Conservation (phyloP, 1,140 invertebrate genomes). For the Uloborus diversus region DNA sequence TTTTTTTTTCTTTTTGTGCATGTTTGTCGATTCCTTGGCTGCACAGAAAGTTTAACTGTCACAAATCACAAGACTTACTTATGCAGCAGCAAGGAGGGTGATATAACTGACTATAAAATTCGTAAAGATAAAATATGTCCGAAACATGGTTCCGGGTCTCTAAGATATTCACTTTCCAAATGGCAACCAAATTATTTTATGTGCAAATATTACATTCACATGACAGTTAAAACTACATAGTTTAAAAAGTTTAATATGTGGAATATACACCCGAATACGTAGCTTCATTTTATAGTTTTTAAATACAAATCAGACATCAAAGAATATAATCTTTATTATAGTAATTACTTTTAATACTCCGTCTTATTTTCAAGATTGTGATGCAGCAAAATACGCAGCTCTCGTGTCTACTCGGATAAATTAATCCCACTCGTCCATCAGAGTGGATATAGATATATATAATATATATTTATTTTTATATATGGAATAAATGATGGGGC, state of each 20-base stretch:
- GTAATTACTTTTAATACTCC: conserved; percentile 45
- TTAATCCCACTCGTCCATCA: conserved; percentile 23
- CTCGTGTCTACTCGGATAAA: conserved; percentile 48
- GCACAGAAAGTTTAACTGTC: conserved; percentile 50
- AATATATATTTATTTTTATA: conserved; percentile 2
- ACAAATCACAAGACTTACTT: conserved; percentile 52
- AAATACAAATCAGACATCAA: conserved; percentile 57
- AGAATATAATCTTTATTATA: conserved; percentile 56
- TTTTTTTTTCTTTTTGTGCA: too few relatives aligned
- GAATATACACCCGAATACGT: conserved; percentile 52
- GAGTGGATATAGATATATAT: conserved; percentile 34
- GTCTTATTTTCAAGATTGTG: conserved; percentile 49
- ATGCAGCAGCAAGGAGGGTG: conserved; percentile 42
- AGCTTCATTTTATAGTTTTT: conserved; percentile 48
- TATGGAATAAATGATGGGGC: conserved; percentile 41
- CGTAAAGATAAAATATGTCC: conserved; percentile 45
- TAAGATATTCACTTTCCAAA: conserved; percentile 53
- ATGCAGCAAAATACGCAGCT: conserved; percentile 56
- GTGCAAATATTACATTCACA: conserved; percentile 55
- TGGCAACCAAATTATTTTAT: conserved; percentile 50
- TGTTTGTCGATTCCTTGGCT: conserved; percentile 37
- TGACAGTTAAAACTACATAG: conserved; percentile 55
- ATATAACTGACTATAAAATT: conserved; percentile 54
- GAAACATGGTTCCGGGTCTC: conserved; percentile 34
- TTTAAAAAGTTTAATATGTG: conserved; percentile 46